phyloP scores from a whole-genome alignment of 2,888 invertebrate genomes.

The Ormyrus thymus region DNA sequence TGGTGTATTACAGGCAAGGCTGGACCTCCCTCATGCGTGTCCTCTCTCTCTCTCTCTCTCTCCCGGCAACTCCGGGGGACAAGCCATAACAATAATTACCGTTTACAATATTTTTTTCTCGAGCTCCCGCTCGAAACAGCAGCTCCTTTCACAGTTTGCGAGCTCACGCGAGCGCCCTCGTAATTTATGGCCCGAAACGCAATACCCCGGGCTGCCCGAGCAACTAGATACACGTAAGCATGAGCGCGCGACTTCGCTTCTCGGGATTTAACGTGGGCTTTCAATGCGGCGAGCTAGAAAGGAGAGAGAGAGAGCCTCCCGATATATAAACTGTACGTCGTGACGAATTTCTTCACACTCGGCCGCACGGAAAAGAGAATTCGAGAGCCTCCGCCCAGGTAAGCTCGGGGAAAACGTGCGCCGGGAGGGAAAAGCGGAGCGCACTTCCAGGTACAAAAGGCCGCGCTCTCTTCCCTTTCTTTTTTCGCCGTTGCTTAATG shows the following conservation, averaged over 20 bases:
- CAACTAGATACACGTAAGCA: slow-evolving; percentile 32
- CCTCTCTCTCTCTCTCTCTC: neutral
- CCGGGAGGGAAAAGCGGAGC: slow-evolving; percentile 5
- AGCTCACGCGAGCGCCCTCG: neutral
- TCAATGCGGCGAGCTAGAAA: neutral
- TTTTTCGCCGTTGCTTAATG: neutral
- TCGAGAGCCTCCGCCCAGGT: neutral
- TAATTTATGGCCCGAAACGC: slow-evolving; percentile 57
- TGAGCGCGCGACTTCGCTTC: slow-evolving; percentile 14
- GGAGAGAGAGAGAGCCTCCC: slow-evolving; percentile 20
- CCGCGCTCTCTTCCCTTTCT: neutral
- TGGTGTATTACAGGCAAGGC: slow-evolving; percentile 36
- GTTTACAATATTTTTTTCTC: slow-evolving; percentile 48
- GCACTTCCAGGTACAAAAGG: neutral
- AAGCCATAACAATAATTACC: slow-evolving; percentile 53
- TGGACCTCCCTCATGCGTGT: slow-evolving; percentile 31
- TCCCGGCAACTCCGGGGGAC: slow-evolving; percentile 19
- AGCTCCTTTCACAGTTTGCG: slow-evolving; percentile 32
- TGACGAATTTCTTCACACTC: slow-evolving; percentile 62
- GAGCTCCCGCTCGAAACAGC: slow-evolving; percentile 11
- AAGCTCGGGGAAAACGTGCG: neutral
- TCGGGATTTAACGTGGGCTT: slow-evolving; percentile 40
- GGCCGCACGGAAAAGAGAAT: slow-evolving; percentile 32
- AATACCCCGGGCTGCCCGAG: slow-evolving; percentile 15
- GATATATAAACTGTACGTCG: slow-evolving; percentile 52